Conservation (phyloP, 64 coral and sea anemone genomes). For the Platygyra sinensis region DNA sequence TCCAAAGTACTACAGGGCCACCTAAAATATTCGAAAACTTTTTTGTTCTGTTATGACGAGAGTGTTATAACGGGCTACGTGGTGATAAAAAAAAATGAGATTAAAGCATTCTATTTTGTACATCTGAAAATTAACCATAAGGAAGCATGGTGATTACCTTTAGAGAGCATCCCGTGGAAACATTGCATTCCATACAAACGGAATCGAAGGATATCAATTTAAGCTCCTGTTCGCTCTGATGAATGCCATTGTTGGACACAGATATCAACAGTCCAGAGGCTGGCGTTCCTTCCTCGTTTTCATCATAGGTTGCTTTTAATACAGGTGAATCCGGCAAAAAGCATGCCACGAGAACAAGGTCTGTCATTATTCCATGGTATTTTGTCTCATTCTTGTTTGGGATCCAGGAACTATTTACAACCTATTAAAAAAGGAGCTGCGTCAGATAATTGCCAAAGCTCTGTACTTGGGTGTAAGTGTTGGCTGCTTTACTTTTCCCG, state of each 20-base stretch:
- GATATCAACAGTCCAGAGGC: constrained; percentile 44
- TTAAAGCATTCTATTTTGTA: too few species aligned
- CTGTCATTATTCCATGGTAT: constrained; percentile 5
- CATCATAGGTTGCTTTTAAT: not conserved
- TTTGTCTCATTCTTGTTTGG: not conserved
- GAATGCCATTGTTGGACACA: constrained; percentile 33
- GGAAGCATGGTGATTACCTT: not conserved
- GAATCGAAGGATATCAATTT: constrained; percentile 43
- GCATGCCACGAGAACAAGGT: constrained; percentile 31
- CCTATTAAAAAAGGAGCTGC: not conserved
- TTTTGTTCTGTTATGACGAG: too few species aligned
- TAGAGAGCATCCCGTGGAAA: constrained; percentile 21
- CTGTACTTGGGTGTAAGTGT: not conserved
- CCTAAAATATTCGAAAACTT: too few species aligned
- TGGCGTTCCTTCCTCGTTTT: constrained; percentile 4
- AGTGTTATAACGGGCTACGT: too few species aligned
- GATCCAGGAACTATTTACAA: constrained; percentile 20
- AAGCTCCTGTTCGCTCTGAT: not conserved
- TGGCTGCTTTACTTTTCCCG: too few species aligned
- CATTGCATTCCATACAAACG: constrained; percentile 29
- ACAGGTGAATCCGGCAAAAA: constrained; percentile 8
- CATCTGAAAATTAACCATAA: too few species aligned
- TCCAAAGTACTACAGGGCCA: too few species aligned
- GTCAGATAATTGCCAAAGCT: not conserved
- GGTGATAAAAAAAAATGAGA: too few species aligned